Evolutionary conservation across 2,113 vertebrate species (phyloP).

Genomic region (Gadus macrocephalus): DNA sequence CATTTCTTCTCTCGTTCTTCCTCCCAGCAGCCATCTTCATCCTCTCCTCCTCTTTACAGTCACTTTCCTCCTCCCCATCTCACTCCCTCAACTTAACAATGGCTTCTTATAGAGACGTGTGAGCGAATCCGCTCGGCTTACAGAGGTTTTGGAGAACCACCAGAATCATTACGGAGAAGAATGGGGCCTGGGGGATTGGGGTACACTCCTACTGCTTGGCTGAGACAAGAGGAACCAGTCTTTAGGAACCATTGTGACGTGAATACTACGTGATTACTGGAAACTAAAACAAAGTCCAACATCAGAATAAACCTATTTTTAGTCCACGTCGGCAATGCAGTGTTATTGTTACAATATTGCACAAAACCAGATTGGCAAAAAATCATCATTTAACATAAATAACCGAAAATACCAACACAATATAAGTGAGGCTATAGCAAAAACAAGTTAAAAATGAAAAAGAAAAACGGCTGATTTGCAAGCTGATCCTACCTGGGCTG

Average conservation of each 20-base stretch:
- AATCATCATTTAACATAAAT: too few relatives aligned
- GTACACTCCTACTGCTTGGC: not conserved
- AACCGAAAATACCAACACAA: too few relatives aligned
- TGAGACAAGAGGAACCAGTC: not conserved
- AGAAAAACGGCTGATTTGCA: too few relatives aligned
- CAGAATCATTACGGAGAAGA: not conserved
- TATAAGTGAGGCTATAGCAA: too few relatives aligned
- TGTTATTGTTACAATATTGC: too few relatives aligned
- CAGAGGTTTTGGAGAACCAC: not conserved
- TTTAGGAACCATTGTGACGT: not conserved
- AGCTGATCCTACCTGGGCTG: too few relatives aligned
- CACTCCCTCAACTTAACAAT: not conserved
- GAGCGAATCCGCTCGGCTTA: not conserved
- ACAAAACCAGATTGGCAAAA: too few relatives aligned
- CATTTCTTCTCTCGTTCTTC: not conserved
- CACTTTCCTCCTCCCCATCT: not conserved
- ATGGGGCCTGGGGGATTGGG: not conserved
- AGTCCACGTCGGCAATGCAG: too few relatives aligned
- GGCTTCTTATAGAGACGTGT: not conserved
- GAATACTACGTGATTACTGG: too few relatives aligned
- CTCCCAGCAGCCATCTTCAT: not conserved
- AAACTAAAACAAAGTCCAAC: too few relatives aligned
- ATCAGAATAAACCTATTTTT: too few relatives aligned
- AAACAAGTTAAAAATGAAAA: too few relatives aligned
- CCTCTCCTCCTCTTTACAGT: not conserved